A percentile compares a stretch with the other conserved stretches of the same genome.
These are phyloP conservation scores for Drosophila ficusphila DNA, from an alignment of 1,140 invertebrate genomes.

Conservation along the genomic window DNA sequence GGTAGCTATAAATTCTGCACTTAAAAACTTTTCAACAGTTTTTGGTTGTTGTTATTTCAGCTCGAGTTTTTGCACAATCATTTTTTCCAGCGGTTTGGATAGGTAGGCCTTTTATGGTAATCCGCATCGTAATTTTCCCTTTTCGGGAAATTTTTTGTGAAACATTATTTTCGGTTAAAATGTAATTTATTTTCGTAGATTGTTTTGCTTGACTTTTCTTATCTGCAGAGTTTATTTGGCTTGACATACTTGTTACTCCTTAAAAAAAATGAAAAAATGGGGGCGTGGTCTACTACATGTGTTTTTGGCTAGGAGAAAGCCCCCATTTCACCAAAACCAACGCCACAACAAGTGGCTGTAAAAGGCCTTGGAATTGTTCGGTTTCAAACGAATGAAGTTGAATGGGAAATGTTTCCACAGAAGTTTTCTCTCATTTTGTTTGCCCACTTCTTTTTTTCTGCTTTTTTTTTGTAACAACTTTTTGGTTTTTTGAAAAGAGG, in stretches of 20 bases:
- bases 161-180: constrained; percentile 21
- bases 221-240: constrained; percentile 29
- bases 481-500: constrained; percentile 33
- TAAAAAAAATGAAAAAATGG: constrained; percentile 4
- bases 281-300: constrained; percentile 51
- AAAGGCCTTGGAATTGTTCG: constrained; percentile 58
- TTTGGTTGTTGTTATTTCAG: constrained; percentile 36
- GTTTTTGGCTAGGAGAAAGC: constrained; percentile 28
- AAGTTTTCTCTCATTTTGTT: constrained; percentile 39
- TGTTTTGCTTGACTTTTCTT: constrained; percentile 29
- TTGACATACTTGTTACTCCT: constrained; percentile 29
- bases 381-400: constrained; percentile 55
- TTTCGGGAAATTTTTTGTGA: constrained; percentile 1
- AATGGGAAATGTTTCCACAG: constrained; percentile 50
- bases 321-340: neutral
- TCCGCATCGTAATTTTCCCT: neutral
- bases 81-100: constrained; percentile 10
- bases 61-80: constrained; percentile 42
- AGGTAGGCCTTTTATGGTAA: constrained; percentile 31
- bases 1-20: constrained; percentile 76
- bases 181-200: constrained; percentile 50
- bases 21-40: constrained; percentile 75
- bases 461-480: constrained; percentile 31
- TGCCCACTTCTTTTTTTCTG: constrained; percentile 19
- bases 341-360: constrained; percentile 66